These are phyloP conservation scores for Coleophora deauratella DNA, from an alignment of 2,888 invertebrate species.

Conservation along the genomic window DNA sequence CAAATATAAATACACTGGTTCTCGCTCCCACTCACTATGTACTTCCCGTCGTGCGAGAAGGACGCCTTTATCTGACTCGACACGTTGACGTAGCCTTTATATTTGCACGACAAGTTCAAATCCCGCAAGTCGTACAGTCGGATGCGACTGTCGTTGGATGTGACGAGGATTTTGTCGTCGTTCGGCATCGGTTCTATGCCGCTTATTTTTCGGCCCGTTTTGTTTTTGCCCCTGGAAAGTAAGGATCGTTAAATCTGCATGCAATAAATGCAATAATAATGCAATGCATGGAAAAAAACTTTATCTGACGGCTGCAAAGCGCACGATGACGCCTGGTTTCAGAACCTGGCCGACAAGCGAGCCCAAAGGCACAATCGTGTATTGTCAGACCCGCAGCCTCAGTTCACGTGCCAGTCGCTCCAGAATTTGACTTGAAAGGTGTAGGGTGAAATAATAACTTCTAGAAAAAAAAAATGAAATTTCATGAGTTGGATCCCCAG, in stretches of 20 bases:
- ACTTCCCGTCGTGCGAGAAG: constrained; percentile 97
- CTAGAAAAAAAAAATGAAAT: no score
- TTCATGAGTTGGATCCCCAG: no score
- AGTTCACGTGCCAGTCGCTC: no score
- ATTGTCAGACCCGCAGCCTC: no score
- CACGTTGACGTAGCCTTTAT: constrained; percentile 92
- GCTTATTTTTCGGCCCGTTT: constrained; percentile 95
- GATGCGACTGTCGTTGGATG: constrained; percentile 98
- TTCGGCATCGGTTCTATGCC: constrained; percentile 98
- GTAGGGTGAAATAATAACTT: no score
- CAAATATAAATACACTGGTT: constrained; percentile 98
- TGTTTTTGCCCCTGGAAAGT: constrained; percentile 88
- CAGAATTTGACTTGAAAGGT: no score
- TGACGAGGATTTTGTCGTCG: constrained; percentile 96
- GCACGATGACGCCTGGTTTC: no score
- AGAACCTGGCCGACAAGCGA: no score
- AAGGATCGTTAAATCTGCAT: background rate
- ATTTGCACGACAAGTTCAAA: constrained; percentile 95
- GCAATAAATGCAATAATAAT: no score
- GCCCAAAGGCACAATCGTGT: no score
- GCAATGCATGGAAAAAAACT: no score
- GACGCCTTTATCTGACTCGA: constrained; percentile 98
- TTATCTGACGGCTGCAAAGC: no score
- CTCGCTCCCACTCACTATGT: constrained; percentile 97
- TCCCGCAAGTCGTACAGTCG: constrained; percentile 96